phyloP scores from a whole-genome alignment of 1,140 invertebrate genomes.

The Magallana gigas region DNA sequence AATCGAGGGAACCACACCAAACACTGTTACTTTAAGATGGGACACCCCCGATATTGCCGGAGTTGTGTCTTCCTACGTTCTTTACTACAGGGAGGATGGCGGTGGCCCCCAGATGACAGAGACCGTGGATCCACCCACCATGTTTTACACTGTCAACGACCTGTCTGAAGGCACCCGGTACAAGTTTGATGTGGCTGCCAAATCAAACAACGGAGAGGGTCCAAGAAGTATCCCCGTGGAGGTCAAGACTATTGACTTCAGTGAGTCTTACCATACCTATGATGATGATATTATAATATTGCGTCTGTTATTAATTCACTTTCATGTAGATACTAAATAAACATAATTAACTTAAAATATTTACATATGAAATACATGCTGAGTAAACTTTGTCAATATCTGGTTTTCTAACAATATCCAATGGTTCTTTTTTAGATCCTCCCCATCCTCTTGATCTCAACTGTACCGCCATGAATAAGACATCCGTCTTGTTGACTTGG shows the following conservation, averaged over 20 bases:
- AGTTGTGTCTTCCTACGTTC: constrained; percentile 42
- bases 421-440: constrained; percentile 42
- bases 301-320: background rate
- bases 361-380: background rate
- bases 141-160: constrained; percentile 38
- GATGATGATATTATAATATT: too few species aligned
- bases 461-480: constrained; percentile 46
- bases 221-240: constrained; percentile 33
- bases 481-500: constrained; percentile 42
- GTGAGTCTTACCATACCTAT: constrained; percentile 29
- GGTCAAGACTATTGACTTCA: constrained; percentile 38
- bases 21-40: constrained; percentile 46
- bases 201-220: constrained; percentile 50
- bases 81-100: constrained; percentile 41
- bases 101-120: constrained; percentile 1
- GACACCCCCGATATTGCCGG: constrained; percentile 33
- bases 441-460: constrained; percentile 40
- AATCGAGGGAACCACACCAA: constrained; percentile 37
- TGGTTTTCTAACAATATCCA: constrained; percentile 36
- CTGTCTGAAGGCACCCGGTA: constrained; percentile 47
- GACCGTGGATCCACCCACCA: constrained; percentile 38
- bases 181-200: constrained; percentile 43
- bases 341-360: constrained; percentile 5
- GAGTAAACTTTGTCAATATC: background rate
- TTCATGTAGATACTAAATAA: background rate